phyloP scores from a whole-genome alignment of 2,113 vertebrate species.

The Daboia siamensis region DNA sequence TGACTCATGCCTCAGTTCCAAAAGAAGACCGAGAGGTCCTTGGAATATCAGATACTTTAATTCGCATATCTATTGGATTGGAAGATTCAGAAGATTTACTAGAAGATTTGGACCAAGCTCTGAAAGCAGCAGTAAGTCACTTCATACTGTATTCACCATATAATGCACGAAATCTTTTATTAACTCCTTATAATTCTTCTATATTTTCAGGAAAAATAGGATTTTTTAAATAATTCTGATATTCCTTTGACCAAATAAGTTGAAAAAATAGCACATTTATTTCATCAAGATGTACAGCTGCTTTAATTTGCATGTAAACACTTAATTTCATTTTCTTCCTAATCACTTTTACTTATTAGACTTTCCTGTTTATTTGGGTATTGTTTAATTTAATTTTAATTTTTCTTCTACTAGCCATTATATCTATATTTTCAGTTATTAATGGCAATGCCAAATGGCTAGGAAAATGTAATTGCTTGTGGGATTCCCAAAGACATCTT shows the following conservation, averaged over 20 bases:
- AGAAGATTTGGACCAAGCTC: constrained; percentile 82
- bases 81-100: constrained; percentile 85
- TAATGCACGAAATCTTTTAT: not conserved
- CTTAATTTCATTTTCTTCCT: not conserved
- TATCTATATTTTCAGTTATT: not conserved
- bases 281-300: not conserved
- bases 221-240: not conserved
- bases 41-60: constrained; percentile 85
- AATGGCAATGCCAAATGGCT: too few relatives aligned
- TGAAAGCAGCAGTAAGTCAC: constrained; percentile 80
- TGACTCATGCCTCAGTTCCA: constrained; percentile 89
- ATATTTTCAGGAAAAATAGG: not conserved
- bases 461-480: too few relatives aligned
- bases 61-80: constrained; percentile 88
- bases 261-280: not conserved
- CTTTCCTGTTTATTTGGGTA: too few relatives aligned
- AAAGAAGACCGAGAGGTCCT: constrained; percentile 74
- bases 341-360: not conserved
- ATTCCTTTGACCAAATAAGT: not conserved
- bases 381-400: not conserved
- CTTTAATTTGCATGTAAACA: not conserved
- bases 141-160: not conserved
- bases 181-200: not conserved
- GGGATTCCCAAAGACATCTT: too few relatives aligned
- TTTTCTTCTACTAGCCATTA: not conserved